Evolutionary conservation across 37 sponge, comb jelly and placozoan genomes (phyloP).

Genomic region (Cladorhizidae sp.): DNA sequence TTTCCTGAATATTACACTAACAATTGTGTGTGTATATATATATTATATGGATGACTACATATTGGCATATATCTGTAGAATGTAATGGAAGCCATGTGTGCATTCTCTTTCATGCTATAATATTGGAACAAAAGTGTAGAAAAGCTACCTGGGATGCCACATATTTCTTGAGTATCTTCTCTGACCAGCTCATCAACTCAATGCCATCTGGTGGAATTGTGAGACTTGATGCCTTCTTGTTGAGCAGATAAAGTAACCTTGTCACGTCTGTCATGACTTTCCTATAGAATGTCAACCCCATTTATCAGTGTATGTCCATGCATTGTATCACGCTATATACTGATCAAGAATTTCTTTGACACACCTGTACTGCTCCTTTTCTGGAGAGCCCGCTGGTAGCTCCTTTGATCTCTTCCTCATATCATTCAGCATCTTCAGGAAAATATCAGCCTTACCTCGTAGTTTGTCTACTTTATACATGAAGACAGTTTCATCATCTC

Average conservation of each 20-base stretch:
- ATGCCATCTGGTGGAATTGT: constrained; percentile 89
- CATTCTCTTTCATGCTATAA: too few relatives aligned
- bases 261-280: constrained; percentile 86
- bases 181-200: constrained; percentile 82
- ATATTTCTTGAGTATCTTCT: constrained; percentile 72
- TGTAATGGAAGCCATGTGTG: neutral
- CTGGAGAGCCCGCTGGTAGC: constrained; percentile 61
- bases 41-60: too few relatives aligned
- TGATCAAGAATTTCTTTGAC: neutral
- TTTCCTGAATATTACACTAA: too few relatives aligned
- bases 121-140: too few relatives aligned
- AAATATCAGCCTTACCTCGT: constrained; percentile 65
- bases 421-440: constrained; percentile 86
- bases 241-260: constrained; percentile 87
- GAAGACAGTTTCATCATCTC: constrained; percentile 63
- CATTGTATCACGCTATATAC: neutral
- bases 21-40: too few relatives aligned
- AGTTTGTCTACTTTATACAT: constrained; percentile 58
- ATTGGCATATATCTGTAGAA: too few relatives aligned
- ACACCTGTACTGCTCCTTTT: constrained; percentile 76
- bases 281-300: constrained; percentile 40
- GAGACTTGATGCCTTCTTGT: constrained; percentile 79
- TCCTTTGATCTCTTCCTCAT: constrained; percentile 86
- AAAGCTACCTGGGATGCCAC: constrained; percentile 63
- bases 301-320: neutral